These are phyloP conservation scores for Tachycineta bicolor DNA, from an alignment of 2,113 vertebrate genomes.

Conservation along the genomic window DNA sequence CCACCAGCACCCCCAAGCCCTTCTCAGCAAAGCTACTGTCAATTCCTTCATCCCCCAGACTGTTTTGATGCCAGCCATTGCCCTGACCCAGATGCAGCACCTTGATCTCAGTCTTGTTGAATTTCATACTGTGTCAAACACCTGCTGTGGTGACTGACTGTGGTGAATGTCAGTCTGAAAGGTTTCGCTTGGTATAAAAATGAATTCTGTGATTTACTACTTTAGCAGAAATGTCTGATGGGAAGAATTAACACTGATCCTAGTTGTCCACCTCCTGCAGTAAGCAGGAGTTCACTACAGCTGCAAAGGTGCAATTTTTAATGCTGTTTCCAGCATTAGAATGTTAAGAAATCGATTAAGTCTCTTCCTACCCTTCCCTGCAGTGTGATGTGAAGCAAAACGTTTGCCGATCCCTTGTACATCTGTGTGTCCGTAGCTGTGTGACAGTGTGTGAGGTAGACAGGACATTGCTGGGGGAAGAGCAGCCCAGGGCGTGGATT, in stretches of 20 bases:
- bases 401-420: background rate
- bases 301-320: background rate
- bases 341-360: background rate
- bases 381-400: background rate
- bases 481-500: background rate
- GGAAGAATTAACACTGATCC: background rate
- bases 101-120: background rate
- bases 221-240: background rate
- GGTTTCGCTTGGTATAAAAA: background rate
- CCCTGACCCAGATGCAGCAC: background rate
- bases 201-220: background rate
- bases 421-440: accelerated
- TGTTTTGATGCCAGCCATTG: background rate
- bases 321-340: background rate
- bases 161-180: background rate
- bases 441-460: background rate
- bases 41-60: background rate
- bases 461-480: accelerated
- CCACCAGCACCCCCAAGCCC: background rate
- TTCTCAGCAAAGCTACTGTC: background rate
- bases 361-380: background rate
- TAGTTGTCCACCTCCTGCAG: background rate
- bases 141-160: background rate
- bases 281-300: background rate
- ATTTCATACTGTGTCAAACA: background rate